Evolutionary conservation across 2,888 invertebrate species (phyloP).

Genomic region (Selenia dentaria): DNA sequence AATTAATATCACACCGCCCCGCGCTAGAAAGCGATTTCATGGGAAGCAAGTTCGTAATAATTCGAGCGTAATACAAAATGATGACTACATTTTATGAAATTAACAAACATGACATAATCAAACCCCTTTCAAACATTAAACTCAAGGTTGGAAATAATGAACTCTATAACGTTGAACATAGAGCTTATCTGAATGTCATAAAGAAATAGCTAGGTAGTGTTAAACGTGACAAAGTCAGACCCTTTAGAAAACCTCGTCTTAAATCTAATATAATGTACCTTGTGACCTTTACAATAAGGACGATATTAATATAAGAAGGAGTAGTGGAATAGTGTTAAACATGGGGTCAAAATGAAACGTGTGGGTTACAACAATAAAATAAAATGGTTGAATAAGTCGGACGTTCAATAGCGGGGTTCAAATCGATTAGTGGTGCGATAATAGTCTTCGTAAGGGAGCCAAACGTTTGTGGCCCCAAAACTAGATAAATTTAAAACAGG

Average conservation of each 20-base stretch:
- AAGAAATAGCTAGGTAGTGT: conserved; percentile 26
- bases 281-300: not conserved
- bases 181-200: conserved; percentile 24
- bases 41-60: conserved; percentile 50
- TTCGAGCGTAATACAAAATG: conserved; percentile 42
- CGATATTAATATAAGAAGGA: conserved; percentile 1
- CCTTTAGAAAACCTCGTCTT: not conserved
- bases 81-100: conserved; percentile 59
- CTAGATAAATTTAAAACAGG: no score
- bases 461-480: conserved; percentile 23
- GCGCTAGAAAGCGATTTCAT: conserved; percentile 35
- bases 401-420: conserved; percentile 71
- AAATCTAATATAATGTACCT: not conserved
- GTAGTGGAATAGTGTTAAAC: conserved; percentile 29
- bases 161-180: conserved; percentile 33
- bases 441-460: conserved; percentile 54
- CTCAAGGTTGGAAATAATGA: conserved; percentile 17
- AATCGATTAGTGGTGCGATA: conserved; percentile 79
- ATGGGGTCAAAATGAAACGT: conserved; percentile 61
- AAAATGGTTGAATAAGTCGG: conserved; percentile 72
- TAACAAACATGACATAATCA: conserved; percentile 66
- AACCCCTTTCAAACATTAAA: conserved; percentile 37
- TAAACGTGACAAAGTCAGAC: conserved; percentile 13
- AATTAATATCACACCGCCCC: conserved; percentile 10
- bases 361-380: conserved; percentile 78